Base-by-base conservation (phyloP, 2,113 vertebrate genomes). In the Girardinichthys multiradiatus region DNA sequence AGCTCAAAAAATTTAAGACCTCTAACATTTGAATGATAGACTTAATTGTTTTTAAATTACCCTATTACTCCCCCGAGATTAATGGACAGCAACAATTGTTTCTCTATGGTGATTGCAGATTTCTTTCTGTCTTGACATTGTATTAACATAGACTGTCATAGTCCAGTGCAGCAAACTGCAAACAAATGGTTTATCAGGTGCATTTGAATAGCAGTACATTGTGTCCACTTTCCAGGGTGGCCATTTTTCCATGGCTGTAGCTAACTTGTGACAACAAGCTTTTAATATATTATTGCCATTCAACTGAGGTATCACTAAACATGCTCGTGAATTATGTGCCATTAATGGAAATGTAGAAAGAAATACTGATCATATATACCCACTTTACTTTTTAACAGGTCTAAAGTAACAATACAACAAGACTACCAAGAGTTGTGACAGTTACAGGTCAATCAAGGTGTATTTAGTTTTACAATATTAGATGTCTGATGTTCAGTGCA, bases 401-500 rank as follows among this genome's bases (percentile, higher is more conserved):
- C 1, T 48, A 8, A 62, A 57, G 58, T 35, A 24, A 42, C 6
- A 27, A 12, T 19, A 45, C 19, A 48, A 31, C 26, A 14, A 13
- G 35, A 61, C 11, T 2, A 45, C 24, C 4, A 51, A 10, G 29
- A 27, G 57, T 24, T 57, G 30, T 58, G n/a, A 1, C 10, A 58
- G 26, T 21, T 24, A 1, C 13, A 31, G 15, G 1, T 30, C 21
- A n/a, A n/a, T 26, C 33, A 2, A 10, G 24, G 62, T 58, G 70
- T 5, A 54, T 17, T 24, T 12, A 11, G 10, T 37, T 19, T 64
- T 42, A 70, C 70, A 71, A 57, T 74, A n/a, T 63, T 42, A 29
- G 30, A 59, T 58, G 33, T 77, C 58, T 83, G 31, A 77, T 59
- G 62, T 51, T 30, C 24, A 57, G 57, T 57, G 54, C n/a, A 30